Conservation (phyloP, 2,888 invertebrate species). For the Empis livida region DNA sequence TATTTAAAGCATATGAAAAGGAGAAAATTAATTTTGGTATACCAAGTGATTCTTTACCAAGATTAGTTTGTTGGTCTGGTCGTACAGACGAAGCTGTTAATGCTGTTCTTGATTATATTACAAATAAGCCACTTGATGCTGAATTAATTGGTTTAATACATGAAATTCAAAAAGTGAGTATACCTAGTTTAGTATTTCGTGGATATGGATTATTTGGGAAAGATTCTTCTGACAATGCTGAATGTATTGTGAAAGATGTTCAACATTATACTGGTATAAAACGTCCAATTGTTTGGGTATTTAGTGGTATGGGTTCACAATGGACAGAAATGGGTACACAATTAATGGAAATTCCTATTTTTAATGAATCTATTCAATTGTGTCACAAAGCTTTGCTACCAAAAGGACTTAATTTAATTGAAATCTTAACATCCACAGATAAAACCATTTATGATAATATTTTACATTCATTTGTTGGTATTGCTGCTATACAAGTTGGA, state of each 20-base stretch:
- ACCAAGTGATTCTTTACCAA: conserved; percentile 48
- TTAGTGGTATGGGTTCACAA: conserved; percentile 82
- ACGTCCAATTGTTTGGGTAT: conserved; percentile 73
- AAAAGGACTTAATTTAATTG: conserved; percentile 46
- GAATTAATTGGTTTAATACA: conserved; percentile 46
- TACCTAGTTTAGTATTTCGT: conserved; percentile 52
- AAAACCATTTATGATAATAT: conserved; percentile 48
- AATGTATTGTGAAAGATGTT: conserved; percentile 37
- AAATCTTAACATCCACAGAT: conserved; percentile 48
- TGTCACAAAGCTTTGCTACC: conserved; percentile 44
- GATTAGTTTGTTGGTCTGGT: conserved; percentile 58
- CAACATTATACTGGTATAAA: conserved; percentile 46
- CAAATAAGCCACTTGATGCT: conserved; percentile 42
- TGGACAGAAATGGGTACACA: conserved; percentile 72
- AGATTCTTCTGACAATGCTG: conserved; percentile 11
- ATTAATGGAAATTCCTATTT: conserved; percentile 58
- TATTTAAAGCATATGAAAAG: conserved; percentile 14
- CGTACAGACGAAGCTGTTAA: conserved; percentile 61
- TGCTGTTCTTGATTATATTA: conserved; percentile 45
- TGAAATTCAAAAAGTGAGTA: conserved; percentile 39
- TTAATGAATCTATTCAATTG: conserved; percentile 51
- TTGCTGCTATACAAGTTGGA: conserved; percentile 50
- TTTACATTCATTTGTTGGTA: conserved; percentile 55
- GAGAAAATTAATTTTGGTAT: conserved; percentile 37
- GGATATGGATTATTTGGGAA: conserved; percentile 46